Base-by-base conservation (phyloP, 2,888 invertebrate genomes). In the Agrilus cyanescens region DNA sequence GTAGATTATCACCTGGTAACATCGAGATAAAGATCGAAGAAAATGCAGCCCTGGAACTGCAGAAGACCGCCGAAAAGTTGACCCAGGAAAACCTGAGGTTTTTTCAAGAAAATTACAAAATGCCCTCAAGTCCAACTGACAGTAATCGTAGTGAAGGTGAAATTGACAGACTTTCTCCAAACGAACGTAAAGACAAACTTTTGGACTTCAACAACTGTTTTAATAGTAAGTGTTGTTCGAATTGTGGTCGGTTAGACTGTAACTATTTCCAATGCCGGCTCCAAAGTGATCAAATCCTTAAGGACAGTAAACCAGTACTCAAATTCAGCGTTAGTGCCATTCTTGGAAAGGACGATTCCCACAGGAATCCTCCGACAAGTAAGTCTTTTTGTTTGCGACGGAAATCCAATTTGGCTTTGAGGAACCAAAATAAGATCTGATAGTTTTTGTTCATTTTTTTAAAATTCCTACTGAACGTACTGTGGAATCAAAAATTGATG, bases 251-350 rank as follows among this genome's bases (percentile, higher is more conserved):
- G 1, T 67, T 69, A 37, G 75, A 76, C 38, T 76, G 77, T 50
- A 73, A 73, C 49, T 62, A 59, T 48, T 56, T 67, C 44, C 64
- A 63, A 46, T 65, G 66, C 51, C 56, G 65, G 46, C 53, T 65
- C 44, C 55, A 50, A 46, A 54, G 58, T 53, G 58, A 57, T 37
- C 46, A 50, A 34, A 47, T 53, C 47, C 57, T 62, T 42, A 65
- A 66, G 43, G 65, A 65, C 53, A 60, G 52, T 41, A 87, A 87
- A 58, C 89, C 89, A 14, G 76, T 86, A 60, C 73, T 90, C 56
- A 90, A 90, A 68, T 91, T 91, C 68, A 90, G 90, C 77, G 90
- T 91, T 50, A 89, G 85, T 72, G 90, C 90, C 36, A 91, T 91
- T 55, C 71, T 91, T 56, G 88, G 88, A 1, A 72, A 72, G 49